Evolutionary conservation across 2,888 invertebrate genomes (phyloP), one percentile per base, ranked within the genome.

Genomic region (Leptura quadrifasciata): DNA sequence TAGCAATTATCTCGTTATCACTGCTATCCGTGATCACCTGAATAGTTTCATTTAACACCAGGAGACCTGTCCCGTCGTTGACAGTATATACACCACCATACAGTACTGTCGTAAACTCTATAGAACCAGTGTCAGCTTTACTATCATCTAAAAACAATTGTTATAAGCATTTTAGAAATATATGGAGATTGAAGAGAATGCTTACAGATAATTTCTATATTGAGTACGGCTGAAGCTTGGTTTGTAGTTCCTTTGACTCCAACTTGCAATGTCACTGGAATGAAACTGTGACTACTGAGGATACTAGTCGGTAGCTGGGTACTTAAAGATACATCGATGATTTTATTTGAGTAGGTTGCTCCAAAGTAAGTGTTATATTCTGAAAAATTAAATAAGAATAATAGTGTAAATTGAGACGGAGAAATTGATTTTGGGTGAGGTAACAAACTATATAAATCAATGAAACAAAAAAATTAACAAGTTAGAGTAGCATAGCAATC

Each of bases 281-380:
- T 72, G 10, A 78, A 17, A n/a, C 65, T 35, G 9, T 18, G 18
- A 24, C 17, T 24, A 39, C 63, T 57, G 39, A 72, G 65, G 24
- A 75, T 31, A 12, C 69, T 35, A n/a, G 52, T 21, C 2, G 78
- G 63, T 35, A 76, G 24, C 4, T 52, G 35, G 12, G 0, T 31
- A 10, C 10, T 3, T 4, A 47, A 27, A 2, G 4, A 18, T 24
- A 78, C 8, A 1, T 31, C 39, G 10, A 76, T 70, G 0, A 31
- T 35, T 17, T 74, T 73, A n/a, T 77, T 76, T 0, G 20, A 10
- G 24, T 74, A 74, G 8, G 17, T 20, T 17, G 47, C 64, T 2
- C 8, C 21, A 60, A 78, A 80, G 58, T 80, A 80, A 9, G 39
- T 47, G 18, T 67, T 24, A 27, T 79, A 76, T 47, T 79, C 80